Evolutionary conservation across 2,113 vertebrate species (phyloP).

Genomic region (Campylomormyrus tamandua): DNA sequence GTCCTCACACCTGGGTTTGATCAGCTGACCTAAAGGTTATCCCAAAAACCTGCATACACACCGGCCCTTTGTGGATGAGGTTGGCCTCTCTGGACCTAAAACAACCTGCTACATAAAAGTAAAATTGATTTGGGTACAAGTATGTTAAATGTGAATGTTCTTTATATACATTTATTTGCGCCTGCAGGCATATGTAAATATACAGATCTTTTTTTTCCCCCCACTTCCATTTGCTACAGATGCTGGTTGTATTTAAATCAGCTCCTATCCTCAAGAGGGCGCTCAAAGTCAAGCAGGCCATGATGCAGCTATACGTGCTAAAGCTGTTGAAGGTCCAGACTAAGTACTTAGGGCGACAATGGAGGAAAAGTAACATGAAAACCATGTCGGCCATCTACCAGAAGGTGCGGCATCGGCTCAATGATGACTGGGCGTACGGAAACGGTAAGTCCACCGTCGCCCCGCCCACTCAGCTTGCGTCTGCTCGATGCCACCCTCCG

Average conservation of each 20-base stretch:
- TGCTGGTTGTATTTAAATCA: constrained; percentile 97
- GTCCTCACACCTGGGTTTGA: neutral
- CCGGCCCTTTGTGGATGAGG: neutral
- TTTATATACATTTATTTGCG: neutral
- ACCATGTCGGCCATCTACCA: constrained; percentile 99
- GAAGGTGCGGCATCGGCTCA: constrained; percentile 92
- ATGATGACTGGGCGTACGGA: constrained; percentile 95
- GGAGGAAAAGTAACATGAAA: constrained; percentile 99
- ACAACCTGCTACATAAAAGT: neutral
- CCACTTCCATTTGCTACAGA: constrained; percentile 54
- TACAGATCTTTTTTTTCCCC: neutral
- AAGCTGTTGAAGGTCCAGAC: constrained; percentile 97
- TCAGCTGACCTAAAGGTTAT: neutral
- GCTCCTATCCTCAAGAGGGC: constrained; percentile 98
- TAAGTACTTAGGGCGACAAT: constrained; percentile 92
- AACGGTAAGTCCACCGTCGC: constrained; percentile 67
- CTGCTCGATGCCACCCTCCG: neutral
- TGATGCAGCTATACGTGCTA: constrained; percentile 97
- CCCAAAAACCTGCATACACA: neutral
- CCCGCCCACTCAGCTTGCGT: neutral
- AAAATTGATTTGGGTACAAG: neutral
- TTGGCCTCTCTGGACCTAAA: neutral
- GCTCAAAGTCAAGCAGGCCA: constrained; percentile 95
- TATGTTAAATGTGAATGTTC: neutral
- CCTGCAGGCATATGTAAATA: neutral